Evolutionary conservation across 1,140 invertebrate genomes (phyloP).

Genomic region (Dendroctonus ponderosae): DNA sequence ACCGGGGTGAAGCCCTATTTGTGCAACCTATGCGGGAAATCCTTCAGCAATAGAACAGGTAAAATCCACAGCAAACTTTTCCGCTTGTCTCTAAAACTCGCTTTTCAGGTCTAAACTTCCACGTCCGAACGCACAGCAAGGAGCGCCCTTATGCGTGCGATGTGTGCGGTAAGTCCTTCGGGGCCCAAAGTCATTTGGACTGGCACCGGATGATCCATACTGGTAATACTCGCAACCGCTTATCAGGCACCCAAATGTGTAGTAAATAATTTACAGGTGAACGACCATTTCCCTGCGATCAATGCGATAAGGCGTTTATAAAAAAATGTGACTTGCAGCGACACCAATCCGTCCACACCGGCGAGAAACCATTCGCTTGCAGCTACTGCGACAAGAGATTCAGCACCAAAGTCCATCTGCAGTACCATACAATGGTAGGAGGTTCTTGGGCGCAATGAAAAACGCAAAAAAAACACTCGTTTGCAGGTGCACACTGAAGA

Average conservation of each 20-base stretch:
- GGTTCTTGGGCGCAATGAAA: neutral
- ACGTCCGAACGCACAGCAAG: conserved; percentile 45
- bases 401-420: conserved; percentile 39
- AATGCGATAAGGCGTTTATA: conserved; percentile 48
- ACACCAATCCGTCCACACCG: conserved; percentile 62
- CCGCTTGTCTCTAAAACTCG: neutral
- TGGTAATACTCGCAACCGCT: conserved; percentile 48
- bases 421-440: conserved; percentile 39
- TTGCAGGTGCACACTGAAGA: conserved; percentile 41
- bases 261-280: conserved; percentile 32
- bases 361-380: conserved; percentile 67
- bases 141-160: conserved; percentile 44
- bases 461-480: neutral
- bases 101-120: conserved; percentile 40
- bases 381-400: conserved; percentile 69
- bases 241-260: neutral
- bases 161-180: conserved; percentile 42
- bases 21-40: conserved; percentile 44
- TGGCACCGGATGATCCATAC: conserved; percentile 60
- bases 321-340: conserved; percentile 43
- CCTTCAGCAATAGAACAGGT: conserved; percentile 41
- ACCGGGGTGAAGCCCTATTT: conserved; percentile 41
- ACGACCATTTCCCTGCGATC: conserved; percentile 38
- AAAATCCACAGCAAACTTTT: neutral
- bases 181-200: conserved; percentile 41